Evolutionary conservation across 2,797 vertebrate species (phyloP), one percentile per base, ranked within the genome.

Genomic region (Xiphophorus birchmanni): DNA sequence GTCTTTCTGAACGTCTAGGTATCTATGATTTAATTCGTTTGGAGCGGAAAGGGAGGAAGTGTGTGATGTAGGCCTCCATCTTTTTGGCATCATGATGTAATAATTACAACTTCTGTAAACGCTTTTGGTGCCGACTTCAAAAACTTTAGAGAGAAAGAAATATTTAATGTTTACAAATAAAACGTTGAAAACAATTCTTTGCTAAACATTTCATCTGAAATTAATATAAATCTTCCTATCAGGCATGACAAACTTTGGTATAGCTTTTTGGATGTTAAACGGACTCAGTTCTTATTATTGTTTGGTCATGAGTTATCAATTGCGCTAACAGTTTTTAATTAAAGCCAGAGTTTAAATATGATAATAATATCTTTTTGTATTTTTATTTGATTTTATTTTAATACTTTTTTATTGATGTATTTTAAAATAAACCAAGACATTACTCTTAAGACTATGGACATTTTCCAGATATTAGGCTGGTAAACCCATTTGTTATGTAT

Each of bases 121-220:
- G 94, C 96, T 92, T 96, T 95, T 91, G 93, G 92, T 95, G 92
- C 95, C 94, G 92, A 95, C 91, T 92, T 95, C 93, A 93, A 96
- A 96, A 96, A 95, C 97, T 96, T 98, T 96, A 96, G 96, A 96
- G 95, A 97, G 95, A 97, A 97, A 97, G 97, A 97, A 96, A 95
- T 95, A 98, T 98, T 98, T 98, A 97, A 98, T 98, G 97, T 98
- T 99, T 98, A 97, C 97, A 98, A 98, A 99, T 99, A 98, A 99
- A 98, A 97, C 93, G 89, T 95, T 95, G 87, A 95, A 96, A 94
- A 93, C 84, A 90, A 91, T 86, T 80, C 79, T 82, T 90, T 91
- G 86, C 84, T 87, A 94, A 91, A 93, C 60, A 90, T 75, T 91
- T 94, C 92, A 79, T 94, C 87, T 92, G 78, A 90, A 84, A 86